Percentiles rank a stretch among this genome's conserved stretches.
Conservation (phyloP, 2,888 invertebrate genomes). For the Punctoribates punctum region DNA sequence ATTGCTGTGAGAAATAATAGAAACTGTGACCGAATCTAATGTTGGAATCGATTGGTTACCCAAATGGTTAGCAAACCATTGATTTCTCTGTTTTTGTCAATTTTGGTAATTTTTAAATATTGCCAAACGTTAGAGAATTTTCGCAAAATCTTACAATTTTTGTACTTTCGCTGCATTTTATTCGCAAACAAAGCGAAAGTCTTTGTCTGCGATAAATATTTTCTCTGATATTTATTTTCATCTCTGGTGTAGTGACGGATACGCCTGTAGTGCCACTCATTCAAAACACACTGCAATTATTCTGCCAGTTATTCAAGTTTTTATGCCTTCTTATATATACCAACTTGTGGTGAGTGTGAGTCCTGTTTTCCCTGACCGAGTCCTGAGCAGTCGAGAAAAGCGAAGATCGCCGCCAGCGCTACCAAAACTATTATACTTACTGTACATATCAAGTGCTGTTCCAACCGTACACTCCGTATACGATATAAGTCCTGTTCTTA, state of each 20-base stretch:
- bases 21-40: too few relatives aligned
- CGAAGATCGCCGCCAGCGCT: constrained; percentile 16
- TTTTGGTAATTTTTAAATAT: too few relatives aligned
- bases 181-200: background rate
- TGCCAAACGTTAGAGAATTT: too few relatives aligned
- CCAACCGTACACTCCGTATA: background rate
- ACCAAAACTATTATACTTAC: constrained; percentile 8
- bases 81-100: too few relatives aligned
- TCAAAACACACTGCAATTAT: constrained; percentile 18
- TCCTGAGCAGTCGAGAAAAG: background rate
- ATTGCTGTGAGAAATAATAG: too few relatives aligned
- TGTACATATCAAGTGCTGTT: constrained; percentile 1
- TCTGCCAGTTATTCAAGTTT: constrained; percentile 30
- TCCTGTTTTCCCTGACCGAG: constrained; percentile 27
- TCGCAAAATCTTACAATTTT: background rate
- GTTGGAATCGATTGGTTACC: too few relatives aligned
- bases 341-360: constrained; percentile 12
- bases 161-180: background rate
- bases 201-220: constrained; percentile 26
- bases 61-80: too few relatives aligned
- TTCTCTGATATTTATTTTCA: background rate
- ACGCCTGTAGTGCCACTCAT: constrained; percentile 31
- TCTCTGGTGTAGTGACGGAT: constrained; percentile 16
- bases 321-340: background rate
- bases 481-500: background rate